Conservation (phyloP, 1,140 invertebrate genomes). For the Caligus rogercresseyi region DNA sequence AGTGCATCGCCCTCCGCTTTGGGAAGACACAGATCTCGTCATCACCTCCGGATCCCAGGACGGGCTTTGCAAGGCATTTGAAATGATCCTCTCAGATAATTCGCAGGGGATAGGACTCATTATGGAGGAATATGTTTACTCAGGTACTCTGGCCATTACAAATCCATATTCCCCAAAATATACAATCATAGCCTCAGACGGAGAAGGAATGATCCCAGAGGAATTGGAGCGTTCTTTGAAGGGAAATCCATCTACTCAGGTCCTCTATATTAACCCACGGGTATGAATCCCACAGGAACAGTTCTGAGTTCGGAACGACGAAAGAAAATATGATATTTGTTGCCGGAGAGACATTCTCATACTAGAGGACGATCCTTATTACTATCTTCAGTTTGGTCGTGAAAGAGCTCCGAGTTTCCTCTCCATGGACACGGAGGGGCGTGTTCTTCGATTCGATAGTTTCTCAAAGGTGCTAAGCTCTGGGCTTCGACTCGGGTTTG, state of each 20-base stretch:
- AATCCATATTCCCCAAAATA: not conserved
- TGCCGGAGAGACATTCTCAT: constrained; percentile 56
- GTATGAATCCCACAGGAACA: constrained; percentile 48
- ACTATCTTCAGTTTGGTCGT: constrained; percentile 47
- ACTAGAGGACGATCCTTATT: constrained; percentile 62
- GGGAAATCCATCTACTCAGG: constrained; percentile 24
- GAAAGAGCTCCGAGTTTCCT: constrained; percentile 45
- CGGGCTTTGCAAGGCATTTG: constrained; percentile 49
- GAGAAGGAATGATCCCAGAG: constrained; percentile 3
- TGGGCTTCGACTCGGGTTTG: constrained; percentile 47
- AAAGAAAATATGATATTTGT: constrained; percentile 50
- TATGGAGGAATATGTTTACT: constrained; percentile 48
- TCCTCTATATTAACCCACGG: constrained; percentile 44
- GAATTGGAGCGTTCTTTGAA: not conserved
- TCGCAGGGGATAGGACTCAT: constrained; percentile 46
- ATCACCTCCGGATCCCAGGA: constrained; percentile 54
- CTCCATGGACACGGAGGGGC: constrained; percentile 51
- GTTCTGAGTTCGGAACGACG: constrained; percentile 44
- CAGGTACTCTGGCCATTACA: constrained; percentile 36
- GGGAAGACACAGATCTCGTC: constrained; percentile 40
- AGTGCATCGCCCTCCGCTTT: constrained; percentile 44
- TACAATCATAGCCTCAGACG: constrained; percentile 4
- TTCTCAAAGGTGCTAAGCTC: constrained; percentile 57
- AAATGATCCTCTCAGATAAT: constrained; percentile 38
- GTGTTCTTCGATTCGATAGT: constrained; percentile 57